Base-by-base conservation (phyloP, 2,888 invertebrate species). In the Drosophila anomelani region DNA sequence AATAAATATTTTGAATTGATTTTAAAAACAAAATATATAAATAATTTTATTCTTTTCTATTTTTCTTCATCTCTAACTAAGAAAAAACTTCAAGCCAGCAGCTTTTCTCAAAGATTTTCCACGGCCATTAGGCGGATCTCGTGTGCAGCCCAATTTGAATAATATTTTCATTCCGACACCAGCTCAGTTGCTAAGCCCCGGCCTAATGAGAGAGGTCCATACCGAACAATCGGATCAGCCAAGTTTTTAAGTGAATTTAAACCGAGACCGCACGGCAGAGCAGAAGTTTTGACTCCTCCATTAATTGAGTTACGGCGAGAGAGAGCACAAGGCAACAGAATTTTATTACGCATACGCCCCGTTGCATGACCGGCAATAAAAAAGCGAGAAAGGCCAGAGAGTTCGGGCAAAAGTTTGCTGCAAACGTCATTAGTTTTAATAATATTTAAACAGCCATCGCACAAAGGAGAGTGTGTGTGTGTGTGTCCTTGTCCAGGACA, bases 361-460 rank as follows among this genome's bases (percentile, higher is more conserved):
- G 72, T 73, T 73, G 76, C 73, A 75, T 64, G 81, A 61, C 63
- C 76, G 53, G 71, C 70, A 43, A 39, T 62, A 59, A 63, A 49
- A 54, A 54, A 69, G 17, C 20, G 61, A 34, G 17, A 26, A 57
- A 34, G 57, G 62, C 62, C 51, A 41, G 74, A 43, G 74, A 59
- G 54, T 49, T 43, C 56, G 32, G 53, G 34, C n/a, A 62, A 66
- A 82, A 85, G 66, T 80, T 87, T 78, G 59, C 59, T 54, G 55
- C 79, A 73, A 78, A 84, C 70, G 69, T 78, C 84, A 78, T 85
- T 84, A 86, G 84, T 81, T 85, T 84, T 81, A 84, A 85, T 85
- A 88, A 77, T 66, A 81, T 88, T 86, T 84, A 55, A 77, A 61
- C 75, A 77, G 56, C 34, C 34, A 23, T 39, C 12, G 32, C 57